Evolutionary conservation across 2,797 vertebrate genomes (phyloP).

Genomic region (Enteromius argenteus): DNA sequence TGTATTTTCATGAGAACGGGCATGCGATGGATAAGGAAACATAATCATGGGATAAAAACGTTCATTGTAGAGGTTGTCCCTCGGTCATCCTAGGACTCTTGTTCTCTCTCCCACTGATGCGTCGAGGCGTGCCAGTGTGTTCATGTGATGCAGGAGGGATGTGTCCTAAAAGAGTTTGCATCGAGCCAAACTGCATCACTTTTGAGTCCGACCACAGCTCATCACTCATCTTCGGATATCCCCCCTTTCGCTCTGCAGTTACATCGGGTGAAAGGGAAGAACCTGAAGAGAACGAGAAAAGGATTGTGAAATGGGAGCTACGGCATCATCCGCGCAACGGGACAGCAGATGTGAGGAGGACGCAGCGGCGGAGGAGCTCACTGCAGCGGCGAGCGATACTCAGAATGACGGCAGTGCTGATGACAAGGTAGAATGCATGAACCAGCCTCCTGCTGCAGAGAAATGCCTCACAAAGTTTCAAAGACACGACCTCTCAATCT

Average conservation of each 20-base stretch:
- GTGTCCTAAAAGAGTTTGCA: constrained; percentile 80
- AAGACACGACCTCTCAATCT: not conserved
- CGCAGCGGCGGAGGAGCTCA: constrained; percentile 66
- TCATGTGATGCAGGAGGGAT: constrained; percentile 86
- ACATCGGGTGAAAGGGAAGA: constrained; percentile 8
- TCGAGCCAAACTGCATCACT: constrained; percentile 71
- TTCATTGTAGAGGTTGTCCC: not conserved
- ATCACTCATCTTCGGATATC: constrained; percentile 17
- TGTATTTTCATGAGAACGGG: too few species aligned
- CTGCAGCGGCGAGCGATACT: constrained; percentile 65
- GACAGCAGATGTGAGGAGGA: constrained; percentile 70
- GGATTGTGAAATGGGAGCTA: constrained; percentile 80
- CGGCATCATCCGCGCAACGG: constrained; percentile 81
- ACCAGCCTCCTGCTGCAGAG: not conserved
- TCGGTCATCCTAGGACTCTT: constrained; percentile 29
- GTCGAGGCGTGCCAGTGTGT: constrained; percentile 82
- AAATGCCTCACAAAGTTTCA: constrained; percentile 13
- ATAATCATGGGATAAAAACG: constrained; percentile 10
- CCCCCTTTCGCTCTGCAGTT: not conserved
- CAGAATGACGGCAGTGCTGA: constrained; percentile 52
- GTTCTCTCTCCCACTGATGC: constrained; percentile 63
- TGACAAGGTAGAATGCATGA: constrained; percentile 67
- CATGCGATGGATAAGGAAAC: not conserved
- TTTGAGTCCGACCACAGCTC: constrained; percentile 61
- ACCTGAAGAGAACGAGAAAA: not conserved